phyloP scores from a whole-genome alignment of 2,888 invertebrate species.

The Lasiommata megera region DNA sequence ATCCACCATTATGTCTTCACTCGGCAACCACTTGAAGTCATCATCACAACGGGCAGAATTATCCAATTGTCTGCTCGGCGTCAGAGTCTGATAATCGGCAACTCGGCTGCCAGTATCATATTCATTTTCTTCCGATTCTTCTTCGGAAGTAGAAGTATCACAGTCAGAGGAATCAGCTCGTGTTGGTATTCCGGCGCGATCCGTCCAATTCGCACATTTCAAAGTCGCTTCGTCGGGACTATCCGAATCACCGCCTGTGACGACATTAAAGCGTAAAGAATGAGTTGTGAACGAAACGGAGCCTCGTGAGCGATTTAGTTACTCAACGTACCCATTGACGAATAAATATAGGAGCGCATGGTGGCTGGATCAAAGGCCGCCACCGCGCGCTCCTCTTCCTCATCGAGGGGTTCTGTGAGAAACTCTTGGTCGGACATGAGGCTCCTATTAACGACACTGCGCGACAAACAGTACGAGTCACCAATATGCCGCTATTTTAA shows the following conservation, averaged over 20 bases:
- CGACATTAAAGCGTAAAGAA: constrained; percentile 55
- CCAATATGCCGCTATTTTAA: constrained; percentile 74
- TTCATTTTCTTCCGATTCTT: constrained; percentile 63
- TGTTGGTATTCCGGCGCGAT: constrained; percentile 62
- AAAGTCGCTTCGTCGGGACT: constrained; percentile 83
- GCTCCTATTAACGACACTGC: constrained; percentile 74
- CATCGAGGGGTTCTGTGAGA: constrained; percentile 73
- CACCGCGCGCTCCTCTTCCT: constrained; percentile 69
- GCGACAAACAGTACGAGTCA: constrained; percentile 75
- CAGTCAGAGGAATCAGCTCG: constrained; percentile 66
- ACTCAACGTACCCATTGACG: constrained; percentile 73
- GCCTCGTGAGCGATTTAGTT: constrained; percentile 52
- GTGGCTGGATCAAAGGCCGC: constrained; percentile 71
- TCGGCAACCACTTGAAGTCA: constrained; percentile 85
- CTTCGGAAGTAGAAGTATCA: constrained; percentile 61
- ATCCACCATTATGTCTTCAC: constrained; percentile 59
- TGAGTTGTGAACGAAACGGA: constrained; percentile 39
- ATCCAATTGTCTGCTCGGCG: constrained; percentile 69
- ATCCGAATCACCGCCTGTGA: constrained; percentile 82
- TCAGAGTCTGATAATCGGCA: constrained; percentile 80
- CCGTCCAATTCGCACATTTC: constrained; percentile 78
- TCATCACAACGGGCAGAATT: constrained; percentile 84
- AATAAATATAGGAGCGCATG: constrained; percentile 80
- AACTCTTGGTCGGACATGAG: constrained; percentile 79
- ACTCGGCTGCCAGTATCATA: constrained; percentile 82